Evolutionary conservation across 2,888 invertebrate genomes (phyloP).

Genomic region (Caenorhabditis doughertyi): DNA sequence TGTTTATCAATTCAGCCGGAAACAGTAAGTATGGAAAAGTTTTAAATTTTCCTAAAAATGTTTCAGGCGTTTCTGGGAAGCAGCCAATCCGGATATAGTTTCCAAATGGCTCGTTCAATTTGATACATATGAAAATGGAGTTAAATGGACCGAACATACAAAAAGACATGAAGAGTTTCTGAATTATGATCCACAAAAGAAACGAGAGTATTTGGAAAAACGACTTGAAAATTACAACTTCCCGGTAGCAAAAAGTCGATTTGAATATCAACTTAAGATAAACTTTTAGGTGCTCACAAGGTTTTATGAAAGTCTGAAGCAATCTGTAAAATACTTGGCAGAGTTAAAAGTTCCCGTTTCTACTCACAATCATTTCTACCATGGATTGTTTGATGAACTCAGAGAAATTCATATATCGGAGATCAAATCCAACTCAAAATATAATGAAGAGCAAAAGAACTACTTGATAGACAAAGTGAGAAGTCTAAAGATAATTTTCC

Average conservation of each 20-base stretch:
- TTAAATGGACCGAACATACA: slow-evolving; percentile 34
- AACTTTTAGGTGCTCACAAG: slow-evolving; percentile 22
- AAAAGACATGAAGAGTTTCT: slow-evolving; percentile 36
- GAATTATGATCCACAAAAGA: not conserved
- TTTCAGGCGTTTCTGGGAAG: slow-evolving; percentile 51
- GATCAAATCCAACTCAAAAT: slow-evolving; percentile 31
- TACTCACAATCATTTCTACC: slow-evolving; percentile 49
- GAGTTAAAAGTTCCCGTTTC: slow-evolving; percentile 31
- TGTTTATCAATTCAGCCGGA: slow-evolving; percentile 3
- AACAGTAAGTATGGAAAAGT: not conserved
- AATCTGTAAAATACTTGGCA: slow-evolving; percentile 2
- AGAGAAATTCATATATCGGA: slow-evolving; percentile 34
- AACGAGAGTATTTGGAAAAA: slow-evolving; percentile 3
- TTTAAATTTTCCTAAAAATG: not conserved
- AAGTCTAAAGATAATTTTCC: slow-evolving; percentile 48
- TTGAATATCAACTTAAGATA: not conserved
- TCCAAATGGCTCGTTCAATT: slow-evolving; percentile 54
- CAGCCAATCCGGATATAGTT: slow-evolving; percentile 8
- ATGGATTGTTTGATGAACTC: slow-evolving; percentile 37
- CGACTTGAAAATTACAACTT: not conserved
- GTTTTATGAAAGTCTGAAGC: slow-evolving; percentile 46
- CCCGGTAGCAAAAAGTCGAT: too few species aligned
- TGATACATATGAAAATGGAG: slow-evolving; percentile 43
- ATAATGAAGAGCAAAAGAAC: slow-evolving; percentile 17
- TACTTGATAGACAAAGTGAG: slow-evolving; percentile 32